Base-by-base conservation (phyloP, 2,113 vertebrate genomes). In the Gymnogyps californianus region DNA sequence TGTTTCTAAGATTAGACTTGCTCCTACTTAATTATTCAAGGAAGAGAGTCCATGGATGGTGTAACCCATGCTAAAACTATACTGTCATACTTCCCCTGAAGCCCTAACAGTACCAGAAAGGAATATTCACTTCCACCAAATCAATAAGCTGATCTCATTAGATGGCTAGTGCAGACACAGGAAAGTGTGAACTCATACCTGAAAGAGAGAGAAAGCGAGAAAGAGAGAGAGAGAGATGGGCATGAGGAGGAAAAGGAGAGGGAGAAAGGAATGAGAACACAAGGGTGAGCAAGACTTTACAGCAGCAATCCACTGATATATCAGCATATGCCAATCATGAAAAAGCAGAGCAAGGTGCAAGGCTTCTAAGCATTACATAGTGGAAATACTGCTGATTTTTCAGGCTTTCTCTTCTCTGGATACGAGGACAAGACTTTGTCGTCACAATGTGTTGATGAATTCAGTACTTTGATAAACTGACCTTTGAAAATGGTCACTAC, bases 261-360 rank as follows among this genome's bases (percentile, higher is more conserved):
- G 8, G 28, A 67, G 15, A 85, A 75, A 44, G 6, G 29, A 57
- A 4, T 24, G 2, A 62, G 38, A 77, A 54, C 15, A 55, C 11
- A 46, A 36, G 7, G 6, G 5, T 2, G 3, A 82, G 7, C 7
- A 84, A 49, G 2, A 4, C 28, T 71, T 66, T 46, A 58, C 25
- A 36, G 21, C 26, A 66, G 18, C 20, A 79, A 40, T 66, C 38
- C 47, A 40, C 16, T 57, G 19, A 59, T 64, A 10, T 2, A 32
- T 58, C 1, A 1, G 3, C 24, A 54, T 32, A 75, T n/a, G 25
- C 0, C 6, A 49, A 16, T 51, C 25, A 55, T 8, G 10, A 67
- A 88, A 87, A 74, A 36, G 28, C 34, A 91, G 29, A 80, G 28
- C 6, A 51, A 62, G 6, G 24, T 54, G 21, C 24, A 82, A 61